Evolutionary conservation across 2,797 vertebrate species (phyloP), one percentile per base, ranked within the genome.

Genomic region (Borostomias antarcticus): DNA sequence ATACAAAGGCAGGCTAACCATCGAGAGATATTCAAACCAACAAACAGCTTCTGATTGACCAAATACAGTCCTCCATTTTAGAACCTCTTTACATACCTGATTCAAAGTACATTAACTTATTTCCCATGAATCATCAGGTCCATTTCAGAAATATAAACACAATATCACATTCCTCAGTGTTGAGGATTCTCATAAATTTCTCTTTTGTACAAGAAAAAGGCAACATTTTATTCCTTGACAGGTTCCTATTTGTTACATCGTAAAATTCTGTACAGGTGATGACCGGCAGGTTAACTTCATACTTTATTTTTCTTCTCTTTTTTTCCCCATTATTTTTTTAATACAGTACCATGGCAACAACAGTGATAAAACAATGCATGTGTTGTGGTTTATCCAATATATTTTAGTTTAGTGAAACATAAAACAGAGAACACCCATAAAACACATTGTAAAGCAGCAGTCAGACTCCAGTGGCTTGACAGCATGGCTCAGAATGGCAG

Each of bases 131-230:
- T 94, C 93, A 90, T 93, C 91, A 94, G 90, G 93, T 94, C 94
- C 93, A 94, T 94, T 93, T 93, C 91, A 94, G 93, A 94, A 95
- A 96, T 96, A 96, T 95, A 98, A 96, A 98, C 95, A 96, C 94
- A 91, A 92, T 92, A 85, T 93, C 95, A 95, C 94, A 95, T 96
- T 96, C 94, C 94, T 95, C 93, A 94, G 92, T 93, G 87, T 90
- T 93, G 94, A 94, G 93, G 93, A 92, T 93, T 93, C 86, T 95
- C 93, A 97, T 98, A 98, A 95, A 97, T 94, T 95, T 96, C 94
- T 98, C 94, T 97, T 97, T 97, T 98, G 92, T 98, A 98, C 96
- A 99, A 95, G 95, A 94, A 97, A 93, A 98, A 98, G 96, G 96
- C 96, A 98, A 96, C 94, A 93, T 92, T 95, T 96, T 94, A 82